Conservation (phyloP, 2,113 vertebrate genomes). For the Uria lomvia region DNA sequence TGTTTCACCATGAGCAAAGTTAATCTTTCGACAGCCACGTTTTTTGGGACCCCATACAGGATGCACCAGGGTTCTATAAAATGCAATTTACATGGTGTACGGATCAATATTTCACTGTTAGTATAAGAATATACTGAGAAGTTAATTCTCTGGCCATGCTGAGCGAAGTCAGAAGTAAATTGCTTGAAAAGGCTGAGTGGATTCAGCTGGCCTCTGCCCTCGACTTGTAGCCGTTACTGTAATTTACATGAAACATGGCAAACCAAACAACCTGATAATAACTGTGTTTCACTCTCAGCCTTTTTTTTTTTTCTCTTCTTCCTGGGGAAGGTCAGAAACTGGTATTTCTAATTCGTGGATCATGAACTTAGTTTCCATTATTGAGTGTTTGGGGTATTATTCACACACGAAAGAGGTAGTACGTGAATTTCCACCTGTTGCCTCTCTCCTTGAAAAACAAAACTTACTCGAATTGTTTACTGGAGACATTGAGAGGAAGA, state of each 20-base stretch:
- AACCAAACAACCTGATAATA: background rate
- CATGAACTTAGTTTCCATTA: background rate
- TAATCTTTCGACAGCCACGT: background rate
- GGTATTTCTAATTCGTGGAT: background rate
- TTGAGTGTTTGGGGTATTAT: background rate
- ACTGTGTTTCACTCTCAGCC: background rate
- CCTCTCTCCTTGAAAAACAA: background rate
- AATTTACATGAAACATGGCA: background rate
- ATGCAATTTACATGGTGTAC: background rate
- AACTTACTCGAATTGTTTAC: background rate
- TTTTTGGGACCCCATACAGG: background rate
- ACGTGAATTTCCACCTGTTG: background rate
- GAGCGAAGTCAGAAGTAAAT: background rate
- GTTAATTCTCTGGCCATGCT: background rate
- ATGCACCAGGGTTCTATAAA: background rate
- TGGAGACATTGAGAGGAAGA: background rate
- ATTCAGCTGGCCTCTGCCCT: background rate
- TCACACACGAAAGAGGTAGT: background rate
- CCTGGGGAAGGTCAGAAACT: background rate
- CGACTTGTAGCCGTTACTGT: background rate
- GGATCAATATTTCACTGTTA: background rate
- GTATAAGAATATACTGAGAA: background rate
- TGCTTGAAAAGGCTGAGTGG: background rate
- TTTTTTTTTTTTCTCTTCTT: background rate
- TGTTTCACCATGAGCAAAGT: background rate